A percentile compares a stretch with the other conserved stretches of the same genome.
phyloP scores from a whole-genome alignment of 2,113 vertebrate genomes.

The Ptilorrhoa leucosticta region DNA sequence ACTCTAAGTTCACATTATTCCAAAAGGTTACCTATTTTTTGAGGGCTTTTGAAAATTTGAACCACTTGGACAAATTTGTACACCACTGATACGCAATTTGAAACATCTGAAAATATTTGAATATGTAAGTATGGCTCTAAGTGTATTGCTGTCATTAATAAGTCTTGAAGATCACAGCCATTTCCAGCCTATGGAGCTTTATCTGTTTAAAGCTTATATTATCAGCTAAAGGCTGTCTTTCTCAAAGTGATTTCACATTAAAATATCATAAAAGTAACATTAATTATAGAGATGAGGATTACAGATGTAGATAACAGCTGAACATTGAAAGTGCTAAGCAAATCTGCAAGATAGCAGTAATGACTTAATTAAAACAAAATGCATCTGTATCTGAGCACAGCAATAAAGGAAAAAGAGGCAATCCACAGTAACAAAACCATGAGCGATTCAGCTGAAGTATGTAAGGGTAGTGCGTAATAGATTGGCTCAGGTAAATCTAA shows the following conservation, averaged over 20 bases:
- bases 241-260: slow-evolving; percentile 16
- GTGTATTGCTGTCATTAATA: neutral
- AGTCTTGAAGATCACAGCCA: slow-evolving; percentile 38
- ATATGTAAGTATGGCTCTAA: neutral
- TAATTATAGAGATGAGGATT: slow-evolving; percentile 59
- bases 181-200: neutral
- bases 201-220: slow-evolving; percentile 23
- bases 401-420: slow-evolving; percentile 33
- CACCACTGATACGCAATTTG: neutral
- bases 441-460: slow-evolving; percentile 29
- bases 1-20: neutral
- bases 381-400: slow-evolving; percentile 6
- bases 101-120: slow-evolving; percentile 40
- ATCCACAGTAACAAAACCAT: slow-evolving; percentile 34
- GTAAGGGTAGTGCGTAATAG: slow-evolving; percentile 21
- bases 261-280: slow-evolving; percentile 38
- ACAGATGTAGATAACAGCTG: slow-evolving; percentile 50
- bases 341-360: slow-evolving; percentile 31
- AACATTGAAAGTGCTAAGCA: slow-evolving; percentile 53
- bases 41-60: slow-evolving; percentile 19
- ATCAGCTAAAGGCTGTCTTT: slow-evolving; percentile 21
- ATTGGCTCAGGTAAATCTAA: slow-evolving; percentile 41
- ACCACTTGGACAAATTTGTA: slow-evolving; percentile 42
- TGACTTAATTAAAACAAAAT: slow-evolving; percentile 67
- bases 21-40: neutral